Conservation (phyloP, 2,113 vertebrate species). For the Heteronetta atricapilla region DNA sequence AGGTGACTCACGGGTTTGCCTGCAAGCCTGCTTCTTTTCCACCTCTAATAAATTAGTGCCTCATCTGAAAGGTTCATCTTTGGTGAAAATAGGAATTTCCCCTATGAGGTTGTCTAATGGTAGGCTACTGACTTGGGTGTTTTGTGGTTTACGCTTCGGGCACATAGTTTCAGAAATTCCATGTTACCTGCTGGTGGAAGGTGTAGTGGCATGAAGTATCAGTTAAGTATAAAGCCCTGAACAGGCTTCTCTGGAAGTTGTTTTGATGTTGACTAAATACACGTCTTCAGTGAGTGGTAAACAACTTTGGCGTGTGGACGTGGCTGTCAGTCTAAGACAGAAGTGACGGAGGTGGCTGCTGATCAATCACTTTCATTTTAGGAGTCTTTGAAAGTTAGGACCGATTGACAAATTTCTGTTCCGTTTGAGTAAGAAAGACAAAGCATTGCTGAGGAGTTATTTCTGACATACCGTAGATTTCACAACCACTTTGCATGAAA, state of each 20-base stretch:
- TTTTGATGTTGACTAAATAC: conserved; percentile 8
- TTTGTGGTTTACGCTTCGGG: conserved; percentile 1
- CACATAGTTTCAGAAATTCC: conserved; percentile 15
- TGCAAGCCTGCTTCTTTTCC: background rate
- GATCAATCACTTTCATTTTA: background rate
- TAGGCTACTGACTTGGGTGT: background rate
- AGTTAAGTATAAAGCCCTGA: background rate
- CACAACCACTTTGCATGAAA: conserved; percentile 8
- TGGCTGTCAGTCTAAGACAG: background rate
- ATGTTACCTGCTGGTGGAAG: conserved; percentile 21
- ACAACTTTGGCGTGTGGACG: background rate
- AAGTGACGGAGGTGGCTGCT: background rate
- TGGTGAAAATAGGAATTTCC: background rate
- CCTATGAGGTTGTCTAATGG: background rate
- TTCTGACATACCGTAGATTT: conserved; percentile 2
- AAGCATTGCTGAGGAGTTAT: background rate
- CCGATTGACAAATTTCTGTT: background rate
- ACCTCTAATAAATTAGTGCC: background rate
- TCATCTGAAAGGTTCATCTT: background rate
- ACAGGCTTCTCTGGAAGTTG: background rate
- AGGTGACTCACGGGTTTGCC: background rate
- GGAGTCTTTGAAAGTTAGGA: background rate
- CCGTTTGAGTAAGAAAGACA: background rate
- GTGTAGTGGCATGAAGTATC: background rate
- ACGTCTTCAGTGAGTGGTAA: background rate